Percentiles rank a stretch among this genome's conserved stretches.
phyloP scores from a whole-genome alignment of 2,797 vertebrate genomes.

The Oryzias dopingdopingensis region DNA sequence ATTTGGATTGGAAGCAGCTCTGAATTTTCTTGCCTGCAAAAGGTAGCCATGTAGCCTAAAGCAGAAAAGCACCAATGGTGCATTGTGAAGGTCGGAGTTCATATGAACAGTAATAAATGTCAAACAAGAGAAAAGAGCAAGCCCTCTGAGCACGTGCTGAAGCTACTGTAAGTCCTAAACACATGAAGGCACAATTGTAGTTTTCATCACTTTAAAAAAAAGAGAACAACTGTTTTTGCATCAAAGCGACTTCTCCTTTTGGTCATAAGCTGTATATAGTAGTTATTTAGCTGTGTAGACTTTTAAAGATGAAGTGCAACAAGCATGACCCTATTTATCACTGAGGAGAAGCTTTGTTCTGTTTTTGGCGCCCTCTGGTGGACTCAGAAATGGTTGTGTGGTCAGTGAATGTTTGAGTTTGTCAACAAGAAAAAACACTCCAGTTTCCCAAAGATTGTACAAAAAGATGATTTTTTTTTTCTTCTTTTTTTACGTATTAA shows the following conservation, averaged over 20 bases:
- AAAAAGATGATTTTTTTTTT: slow-evolving; percentile 4
- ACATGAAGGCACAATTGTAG: slow-evolving; percentile 37
- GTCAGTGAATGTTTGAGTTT: slow-evolving; percentile 55
- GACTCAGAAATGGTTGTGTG: slow-evolving; percentile 49
- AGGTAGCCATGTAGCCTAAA: slow-evolving; percentile 46
- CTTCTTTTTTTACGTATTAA: not conserved
- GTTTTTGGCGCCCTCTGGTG: slow-evolving; percentile 59
- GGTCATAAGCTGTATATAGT: slow-evolving; percentile 70
- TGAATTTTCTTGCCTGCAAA: slow-evolving; percentile 10
- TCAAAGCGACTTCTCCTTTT: slow-evolving; percentile 47
- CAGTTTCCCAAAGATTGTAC: slow-evolving; percentile 19
- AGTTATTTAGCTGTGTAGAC: slow-evolving; percentile 57
- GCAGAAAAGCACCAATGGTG: slow-evolving; percentile 21
- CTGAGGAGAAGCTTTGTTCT: slow-evolving; percentile 7
- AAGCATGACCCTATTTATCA: slow-evolving; percentile 53
- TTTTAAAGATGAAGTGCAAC: slow-evolving; percentile 51
- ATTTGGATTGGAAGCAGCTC: slow-evolving; percentile 1
- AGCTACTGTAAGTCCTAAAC: slow-evolving; percentile 61
- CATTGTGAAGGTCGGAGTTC: slow-evolving; percentile 1
- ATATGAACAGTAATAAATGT: slow-evolving; percentile 6
- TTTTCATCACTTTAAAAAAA: slow-evolving; percentile 14
- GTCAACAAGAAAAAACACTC: slow-evolving; percentile 28
- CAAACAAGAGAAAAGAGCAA: slow-evolving; percentile 13
- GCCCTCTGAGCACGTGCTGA: slow-evolving; percentile 53
- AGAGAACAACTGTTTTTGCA: slow-evolving; percentile 22